Conservation (phyloP, 2,888 invertebrate species). For the Ectemnius continuus region DNA sequence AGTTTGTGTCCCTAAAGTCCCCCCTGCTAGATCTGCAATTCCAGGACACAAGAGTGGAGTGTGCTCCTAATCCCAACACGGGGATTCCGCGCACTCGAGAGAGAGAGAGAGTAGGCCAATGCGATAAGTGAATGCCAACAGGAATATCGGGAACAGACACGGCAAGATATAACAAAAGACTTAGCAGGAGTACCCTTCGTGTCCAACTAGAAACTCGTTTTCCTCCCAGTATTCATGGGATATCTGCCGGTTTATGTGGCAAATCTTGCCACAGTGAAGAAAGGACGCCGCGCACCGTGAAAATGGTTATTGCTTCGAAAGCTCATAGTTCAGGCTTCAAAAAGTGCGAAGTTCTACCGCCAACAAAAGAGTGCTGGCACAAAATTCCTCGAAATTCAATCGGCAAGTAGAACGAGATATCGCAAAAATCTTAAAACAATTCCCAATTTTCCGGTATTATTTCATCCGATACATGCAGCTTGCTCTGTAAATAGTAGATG, state of each 20-base stretch:
- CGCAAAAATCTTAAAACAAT: no score
- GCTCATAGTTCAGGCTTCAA: no score
- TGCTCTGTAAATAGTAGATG: no score
- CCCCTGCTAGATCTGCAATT: not conserved
- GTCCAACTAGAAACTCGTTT: constrained; percentile 42
- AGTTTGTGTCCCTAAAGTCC: not conserved
- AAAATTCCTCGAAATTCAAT: no score
- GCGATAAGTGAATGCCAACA: constrained; percentile 5
- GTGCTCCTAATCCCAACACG: not conserved
- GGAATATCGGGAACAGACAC: not conserved
- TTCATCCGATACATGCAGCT: no score
- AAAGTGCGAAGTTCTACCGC: no score
- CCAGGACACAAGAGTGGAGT: not conserved
- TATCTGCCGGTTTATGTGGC: not conserved
- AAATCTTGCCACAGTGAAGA: no score
- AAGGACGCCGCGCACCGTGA: no score
- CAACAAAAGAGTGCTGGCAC: no score
- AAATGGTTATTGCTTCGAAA: no score
- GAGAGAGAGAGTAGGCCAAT: not conserved
- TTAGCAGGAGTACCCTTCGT: constrained; percentile 29
- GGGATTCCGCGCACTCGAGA: not conserved
- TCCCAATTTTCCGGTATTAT: no score
- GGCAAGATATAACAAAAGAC: constrained; percentile 40
- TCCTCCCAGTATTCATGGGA: constrained; percentile 44
- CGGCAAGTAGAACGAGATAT: no score